phyloP scores from a whole-genome alignment of 2,888 invertebrate genomes.

The Euplagia quadripunctaria region DNA sequence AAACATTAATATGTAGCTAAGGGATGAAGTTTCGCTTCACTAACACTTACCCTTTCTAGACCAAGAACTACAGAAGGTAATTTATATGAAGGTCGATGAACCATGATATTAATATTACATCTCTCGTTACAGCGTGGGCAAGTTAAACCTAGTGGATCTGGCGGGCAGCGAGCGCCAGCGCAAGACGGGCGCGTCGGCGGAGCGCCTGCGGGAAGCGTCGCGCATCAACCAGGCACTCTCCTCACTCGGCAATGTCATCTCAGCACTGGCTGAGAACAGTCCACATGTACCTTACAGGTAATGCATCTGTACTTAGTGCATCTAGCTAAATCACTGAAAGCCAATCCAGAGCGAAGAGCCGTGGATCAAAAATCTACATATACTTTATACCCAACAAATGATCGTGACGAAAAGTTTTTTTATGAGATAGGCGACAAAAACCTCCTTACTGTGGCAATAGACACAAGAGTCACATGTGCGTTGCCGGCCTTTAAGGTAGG shows the following conservation, averaged over 20 bases:
- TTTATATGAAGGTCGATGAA: neutral
- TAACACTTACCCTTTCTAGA: neutral
- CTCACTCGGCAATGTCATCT: constrained; percentile 99
- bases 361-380: too few species aligned
- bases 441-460: too few species aligned
- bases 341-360: too few species aligned
- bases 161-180: constrained; percentile 99
- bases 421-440: too few species aligned
- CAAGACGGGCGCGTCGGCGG: constrained; percentile 98
- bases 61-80: neutral
- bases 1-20: too few species aligned
- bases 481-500: too few species aligned
- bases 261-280: constrained; percentile 97
- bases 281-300: constrained; percentile 97
- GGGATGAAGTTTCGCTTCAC: neutral
- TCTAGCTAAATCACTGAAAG: neutral
- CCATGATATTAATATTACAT: neutral
- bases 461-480: too few species aligned
- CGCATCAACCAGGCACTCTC: constrained; percentile 99
- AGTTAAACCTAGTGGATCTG: constrained; percentile 98
- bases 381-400: too few species aligned
- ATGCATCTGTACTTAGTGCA: neutral
- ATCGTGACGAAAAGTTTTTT: too few species aligned
- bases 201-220: constrained; percentile 97
- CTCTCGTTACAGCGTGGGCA: constrained; percentile 91